Percentiles rank a stretch among this genome's conserved stretches.
Conservation (phyloP, 2,888 invertebrate species). For the Eurytoma adleriae region DNA sequence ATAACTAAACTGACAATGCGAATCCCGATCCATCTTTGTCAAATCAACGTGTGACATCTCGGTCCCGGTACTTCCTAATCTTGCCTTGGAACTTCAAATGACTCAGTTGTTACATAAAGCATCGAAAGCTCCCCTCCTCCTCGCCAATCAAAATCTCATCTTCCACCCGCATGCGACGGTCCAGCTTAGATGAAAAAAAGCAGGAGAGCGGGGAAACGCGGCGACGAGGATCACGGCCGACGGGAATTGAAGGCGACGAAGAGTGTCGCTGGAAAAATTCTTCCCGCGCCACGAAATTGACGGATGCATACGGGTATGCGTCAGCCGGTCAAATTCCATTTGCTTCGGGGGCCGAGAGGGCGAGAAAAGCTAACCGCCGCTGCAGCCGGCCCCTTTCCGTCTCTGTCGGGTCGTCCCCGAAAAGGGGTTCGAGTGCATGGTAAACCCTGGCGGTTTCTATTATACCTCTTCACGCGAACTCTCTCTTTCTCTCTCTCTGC, state of each 20-base stretch:
- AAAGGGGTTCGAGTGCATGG: conserved; percentile 41
- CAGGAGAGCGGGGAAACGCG: neutral
- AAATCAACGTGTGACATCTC: too few relatives aligned
- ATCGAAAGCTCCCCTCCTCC: neutral
- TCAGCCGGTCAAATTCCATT: neutral
- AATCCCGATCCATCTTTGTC: too few relatives aligned
- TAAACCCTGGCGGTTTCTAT: conserved; percentile 43
- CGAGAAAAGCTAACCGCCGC: conserved; percentile 10
- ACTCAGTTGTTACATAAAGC: neutral
- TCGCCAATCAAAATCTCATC: conserved; percentile 38
- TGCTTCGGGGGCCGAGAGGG: neutral
- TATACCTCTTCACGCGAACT: neutral
- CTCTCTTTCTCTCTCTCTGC: conserved; percentile 7
- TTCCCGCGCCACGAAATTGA: neutral
- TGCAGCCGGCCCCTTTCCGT: conserved; percentile 8
- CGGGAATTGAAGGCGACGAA: conserved; percentile 20
- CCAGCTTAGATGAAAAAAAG: conserved; percentile 4
- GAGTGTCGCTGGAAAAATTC: neutral
- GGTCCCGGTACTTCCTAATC: neutral
- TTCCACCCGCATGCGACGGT: conserved; percentile 37
- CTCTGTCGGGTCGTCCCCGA: conserved; percentile 20
- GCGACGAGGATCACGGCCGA: neutral
- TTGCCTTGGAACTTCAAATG: neutral
- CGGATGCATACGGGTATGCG: neutral
- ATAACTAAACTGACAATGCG: too few relatives aligned